These are phyloP conservation scores for Anhinga anhinga DNA, from an alignment of 2,113 vertebrate genomes.

Conservation along the genomic window DNA sequence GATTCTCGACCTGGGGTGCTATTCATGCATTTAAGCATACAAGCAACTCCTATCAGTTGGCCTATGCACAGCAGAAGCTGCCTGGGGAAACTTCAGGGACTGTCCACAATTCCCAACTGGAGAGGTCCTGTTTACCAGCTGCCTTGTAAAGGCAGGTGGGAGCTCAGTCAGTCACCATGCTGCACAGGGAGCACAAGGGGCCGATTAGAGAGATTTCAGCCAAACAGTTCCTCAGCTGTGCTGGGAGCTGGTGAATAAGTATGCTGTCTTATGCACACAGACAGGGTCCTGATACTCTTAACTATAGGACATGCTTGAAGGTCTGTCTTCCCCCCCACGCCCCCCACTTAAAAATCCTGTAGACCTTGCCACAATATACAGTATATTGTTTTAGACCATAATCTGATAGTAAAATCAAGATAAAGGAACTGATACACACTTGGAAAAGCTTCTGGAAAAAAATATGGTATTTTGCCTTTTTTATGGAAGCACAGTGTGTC, in stretches of 20 bases:
- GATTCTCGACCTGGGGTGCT: background rate
- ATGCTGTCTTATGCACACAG: background rate
- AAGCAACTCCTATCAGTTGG: background rate
- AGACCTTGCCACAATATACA: background rate
- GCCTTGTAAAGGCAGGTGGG: background rate
- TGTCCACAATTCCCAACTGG: background rate
- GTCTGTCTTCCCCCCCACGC: background rate
- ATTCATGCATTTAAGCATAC: background rate
- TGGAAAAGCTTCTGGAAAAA: background rate
- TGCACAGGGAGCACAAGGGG: rapidly evolving
- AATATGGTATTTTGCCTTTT: background rate
- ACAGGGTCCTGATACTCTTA: background rate
- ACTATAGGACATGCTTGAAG: background rate
- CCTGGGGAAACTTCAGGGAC: background rate
- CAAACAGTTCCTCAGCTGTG: background rate
- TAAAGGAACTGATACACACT: background rate
- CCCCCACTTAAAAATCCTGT: background rate
- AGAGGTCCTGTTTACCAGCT: background rate
- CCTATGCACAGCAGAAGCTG: background rate
- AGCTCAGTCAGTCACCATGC: background rate
- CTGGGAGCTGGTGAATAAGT: background rate
- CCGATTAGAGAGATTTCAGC: background rate
- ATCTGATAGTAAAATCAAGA: background rate
- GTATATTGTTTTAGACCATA: background rate
- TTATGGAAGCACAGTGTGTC: background rate